Evolutionary conservation across 2,113 vertebrate species (phyloP), one percentile per base, ranked within the genome.

Genomic region (Pithys albifrons): DNA sequence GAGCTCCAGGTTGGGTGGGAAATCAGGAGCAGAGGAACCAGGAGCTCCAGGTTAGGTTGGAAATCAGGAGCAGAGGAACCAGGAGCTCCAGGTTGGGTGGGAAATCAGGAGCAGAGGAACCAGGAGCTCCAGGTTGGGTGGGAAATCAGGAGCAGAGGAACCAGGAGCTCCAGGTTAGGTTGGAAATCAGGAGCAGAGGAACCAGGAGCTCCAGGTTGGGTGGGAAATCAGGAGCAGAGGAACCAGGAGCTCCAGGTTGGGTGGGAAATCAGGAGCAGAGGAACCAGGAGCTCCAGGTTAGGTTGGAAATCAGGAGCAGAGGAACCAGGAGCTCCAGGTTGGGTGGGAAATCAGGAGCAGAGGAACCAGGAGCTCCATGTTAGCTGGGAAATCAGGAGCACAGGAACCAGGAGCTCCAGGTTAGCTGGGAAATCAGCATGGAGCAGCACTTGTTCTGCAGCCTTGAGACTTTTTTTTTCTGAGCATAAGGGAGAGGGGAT

Each of bases 401-500:
- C 18, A 55, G 54, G 54, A 55, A 55, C 29, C 54, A 31, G 54
- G 29, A 31, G 51, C 24, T 35, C 10, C 6, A 0, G 62, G 54
- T 33, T 8, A 20, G 75, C 49, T 5, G 55, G n/a, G 82, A 3
- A 24, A 10, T 25, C 10, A 0, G 57, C 6, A 3, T 0, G 0
- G 22, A 29, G 75, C 0, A 0, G 31, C 0, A 23, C 41, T 57
- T 8, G 45, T 12, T 14, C 33, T 35, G 46, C 58, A 64, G 64
- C 65, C 52, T 37, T 6, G 16, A 48, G 70, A 31, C n/a, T 28
- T 5, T 48, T 39, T n/a, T 71, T 48, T 25, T 14, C 6, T 7
- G 79, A 66, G 64, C 62, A 1, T 1, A 4, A 10, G 35, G 39
- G 45, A n/a, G 22, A 33, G 27, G 29, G 7, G 37, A 86, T 35